Evolutionary conservation across 2,113 vertebrate genomes (phyloP), one percentile per base, ranked within the genome.

Genomic region (Potamarius usumacintae): DNA sequence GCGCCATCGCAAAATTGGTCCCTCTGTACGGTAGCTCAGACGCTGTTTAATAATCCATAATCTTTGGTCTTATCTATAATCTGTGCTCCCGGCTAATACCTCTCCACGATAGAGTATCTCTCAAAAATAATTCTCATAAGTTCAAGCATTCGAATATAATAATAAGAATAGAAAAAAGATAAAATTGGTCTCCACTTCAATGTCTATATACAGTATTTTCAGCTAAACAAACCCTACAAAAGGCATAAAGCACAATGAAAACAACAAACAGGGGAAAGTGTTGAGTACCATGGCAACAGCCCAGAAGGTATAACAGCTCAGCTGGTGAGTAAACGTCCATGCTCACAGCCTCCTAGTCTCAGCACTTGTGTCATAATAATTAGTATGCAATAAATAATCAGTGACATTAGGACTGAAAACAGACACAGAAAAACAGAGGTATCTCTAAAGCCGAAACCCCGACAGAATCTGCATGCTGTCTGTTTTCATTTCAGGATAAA

Each of bases 211-310:
- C 30, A 30, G 30, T 65, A 81, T 89, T 85, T 89, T 79, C 55
- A 58, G 79, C 60, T 82, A 74, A 85, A 88, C 65, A 90, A 87
- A 85, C 50, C 62, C 60, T 50, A 86, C 71, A 90, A 89, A 89
- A 88, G 58, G 82, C 81, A 86, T 82, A 50, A 89, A 69, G 58
- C 78, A 34, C 84, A 84, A 63, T 88, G 85, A 89, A 91, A 92
- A 91, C 91, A 83, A 93, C 90, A 91, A 92, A 92, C 89, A 30
- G 62, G 18, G 30, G 62, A 84, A 88, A 89, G 86, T 91, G 85
- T 89, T 80, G 80, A 90, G 81, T 60, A 27, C 93, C 93, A 94
- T 94, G 93, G 93, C 87, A 94, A 95, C 94, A 85, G 58, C 88
- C 85, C 87, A 90, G 88, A 87, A 90, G 91, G 69, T 87, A 85